Evolutionary conservation across 2,113 vertebrate genomes (phyloP), one percentile per base, ranked within the genome.

Genomic region (Theristicus caerulescens): DNA sequence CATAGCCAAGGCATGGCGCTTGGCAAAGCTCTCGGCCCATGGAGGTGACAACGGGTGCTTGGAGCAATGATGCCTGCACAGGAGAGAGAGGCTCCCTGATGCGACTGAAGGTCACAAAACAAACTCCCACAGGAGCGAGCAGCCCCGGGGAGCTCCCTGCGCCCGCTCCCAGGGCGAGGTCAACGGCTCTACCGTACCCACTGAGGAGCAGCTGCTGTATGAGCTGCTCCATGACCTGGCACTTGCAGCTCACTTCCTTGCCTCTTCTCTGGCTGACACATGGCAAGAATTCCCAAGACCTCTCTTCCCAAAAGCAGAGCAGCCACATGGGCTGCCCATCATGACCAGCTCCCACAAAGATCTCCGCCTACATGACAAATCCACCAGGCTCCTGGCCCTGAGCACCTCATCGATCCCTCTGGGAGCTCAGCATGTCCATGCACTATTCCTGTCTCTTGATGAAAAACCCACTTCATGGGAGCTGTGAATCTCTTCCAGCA

Each of bases 311-410:
- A 65, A 61, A 49, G 24, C 58, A 77, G 36, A 61, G 18, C 0
- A 0, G 16, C n/a, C 62, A 38, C 20, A 2, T 0, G 0, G 25
- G 51, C 47, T 82, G 52, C 61, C 40, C 34, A 11, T 24, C 49
- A 11, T 0, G 2, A 27, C 22, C 49, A 92, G 47, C 49, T 57
- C 62, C 8, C 42, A 44, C 12, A 16, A 79, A 38, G 65, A 38
- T 51, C 83, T 79, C 16, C 46, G 64, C 16, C 29, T 24, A 34
- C 40, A 3, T 13, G 25, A 38, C 4, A 4, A 77, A 8, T 18
- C 31, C 51, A 36, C 38, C 42, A 25, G 44, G 47, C 14, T 38
- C 57, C 66, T 74, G 49, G 26, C 27, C 31, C 34, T 74, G 47
- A 58, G 70, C 65, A 82, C 24, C 14, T n/a, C 4, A 13, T 0